Conservation (phyloP, 2,113 vertebrate species). For the Scomber scombrus region DNA sequence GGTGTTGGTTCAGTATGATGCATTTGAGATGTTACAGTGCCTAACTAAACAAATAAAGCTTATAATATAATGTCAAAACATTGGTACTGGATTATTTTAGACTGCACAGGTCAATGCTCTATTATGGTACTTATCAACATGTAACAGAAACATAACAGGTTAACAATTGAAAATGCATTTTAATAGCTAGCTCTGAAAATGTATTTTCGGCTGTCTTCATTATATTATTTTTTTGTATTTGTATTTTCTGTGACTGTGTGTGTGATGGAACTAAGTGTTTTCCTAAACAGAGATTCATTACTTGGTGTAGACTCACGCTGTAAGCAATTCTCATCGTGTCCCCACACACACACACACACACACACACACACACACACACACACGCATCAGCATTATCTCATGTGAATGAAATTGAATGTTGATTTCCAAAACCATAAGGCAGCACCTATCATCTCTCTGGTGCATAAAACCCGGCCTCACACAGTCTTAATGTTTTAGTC, state of each 20-base stretch:
- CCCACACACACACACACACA: background rate
- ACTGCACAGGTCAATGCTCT: background rate
- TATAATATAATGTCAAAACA: background rate
- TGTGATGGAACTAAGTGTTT: background rate
- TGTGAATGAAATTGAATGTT: background rate
- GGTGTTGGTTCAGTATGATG: background rate
- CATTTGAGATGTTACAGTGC: background rate
- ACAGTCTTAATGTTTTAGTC: background rate
- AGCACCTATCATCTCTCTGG: background rate
- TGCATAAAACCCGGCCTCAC: background rate
- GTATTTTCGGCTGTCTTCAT: background rate
- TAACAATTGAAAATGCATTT: background rate
- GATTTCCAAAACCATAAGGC: conserved; percentile 7
- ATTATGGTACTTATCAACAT: background rate
- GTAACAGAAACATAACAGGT: background rate
- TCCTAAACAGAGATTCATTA: background rate
- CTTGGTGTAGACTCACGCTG: background rate
- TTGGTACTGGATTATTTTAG: background rate
- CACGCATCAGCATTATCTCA: background rate
- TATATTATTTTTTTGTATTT: too few relatives aligned
- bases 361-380: background rate
- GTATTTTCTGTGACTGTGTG: too few relatives aligned
- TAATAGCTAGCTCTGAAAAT: background rate
- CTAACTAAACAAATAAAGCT: background rate
- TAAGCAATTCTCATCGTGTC: background rate